These are phyloP conservation scores for Lateolabrax maculatus DNA, from an alignment of 2,797 vertebrate genomes.

Conservation along the genomic window DNA sequence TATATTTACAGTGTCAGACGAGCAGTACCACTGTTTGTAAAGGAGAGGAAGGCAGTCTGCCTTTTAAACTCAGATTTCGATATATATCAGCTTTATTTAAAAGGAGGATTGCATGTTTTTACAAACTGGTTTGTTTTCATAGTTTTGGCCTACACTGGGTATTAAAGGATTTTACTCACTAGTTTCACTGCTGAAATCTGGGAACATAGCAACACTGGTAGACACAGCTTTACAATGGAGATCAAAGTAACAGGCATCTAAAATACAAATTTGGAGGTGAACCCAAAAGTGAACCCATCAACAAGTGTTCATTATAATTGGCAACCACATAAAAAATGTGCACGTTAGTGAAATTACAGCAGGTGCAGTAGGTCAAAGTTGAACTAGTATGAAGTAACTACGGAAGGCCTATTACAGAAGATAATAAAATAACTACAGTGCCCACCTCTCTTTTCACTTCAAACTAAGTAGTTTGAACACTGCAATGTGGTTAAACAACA, in stretches of 20 bases:
- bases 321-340: neutral
- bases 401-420: neutral
- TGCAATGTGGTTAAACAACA: neutral
- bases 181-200: slow-evolving; percentile 7
- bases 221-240: neutral
- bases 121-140: slow-evolving; percentile 17
- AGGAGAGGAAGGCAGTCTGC: slow-evolving; percentile 4
- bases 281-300: neutral
- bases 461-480: neutral
- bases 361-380: neutral
- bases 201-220: neutral
- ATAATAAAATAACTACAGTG: neutral
- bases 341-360: neutral
- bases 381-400: neutral
- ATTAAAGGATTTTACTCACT: neutral
- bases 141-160: slow-evolving; percentile 2
- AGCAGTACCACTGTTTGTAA: slow-evolving; percentile 26
- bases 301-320: neutral
- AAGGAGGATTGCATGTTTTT: neutral
- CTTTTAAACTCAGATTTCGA: slow-evolving; percentile 21
- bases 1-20: slow-evolving; percentile 26
- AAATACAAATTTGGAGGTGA: slow-evolving; percentile 5
- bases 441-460: neutral
- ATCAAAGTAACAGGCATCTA: neutral
- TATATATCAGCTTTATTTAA: neutral